phyloP scores from a whole-genome alignment of 1,140 invertebrate genomes.

The Camponotus vicinus region DNA sequence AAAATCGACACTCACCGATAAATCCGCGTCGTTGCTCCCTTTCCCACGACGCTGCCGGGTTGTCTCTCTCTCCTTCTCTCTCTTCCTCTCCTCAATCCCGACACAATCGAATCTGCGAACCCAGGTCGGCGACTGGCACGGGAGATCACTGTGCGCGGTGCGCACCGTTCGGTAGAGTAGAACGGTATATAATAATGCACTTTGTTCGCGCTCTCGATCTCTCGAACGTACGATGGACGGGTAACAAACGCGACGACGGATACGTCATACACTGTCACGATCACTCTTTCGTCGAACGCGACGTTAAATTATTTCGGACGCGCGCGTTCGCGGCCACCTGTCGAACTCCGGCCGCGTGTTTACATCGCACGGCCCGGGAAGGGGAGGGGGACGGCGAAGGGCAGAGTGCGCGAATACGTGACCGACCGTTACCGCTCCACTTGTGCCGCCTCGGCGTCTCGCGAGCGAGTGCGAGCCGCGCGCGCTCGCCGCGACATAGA shows the following conservation, averaged over 20 bases:
- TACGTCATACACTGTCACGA: conserved; percentile 51
- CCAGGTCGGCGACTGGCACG: conserved; percentile 28
- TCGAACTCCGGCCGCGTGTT: conserved; percentile 40
- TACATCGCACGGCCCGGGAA: conserved; percentile 34
- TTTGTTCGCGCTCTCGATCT: conserved; percentile 20
- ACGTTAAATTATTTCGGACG: not conserved
- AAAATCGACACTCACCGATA: conserved; percentile 75
- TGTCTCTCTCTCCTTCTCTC: not conserved
- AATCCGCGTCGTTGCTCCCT: conserved; percentile 51
- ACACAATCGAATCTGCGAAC: conserved; percentile 27
- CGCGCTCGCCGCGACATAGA: conserved; percentile 18
- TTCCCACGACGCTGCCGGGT: conserved; percentile 73
- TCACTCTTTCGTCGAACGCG: conserved; percentile 43
- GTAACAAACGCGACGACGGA: conserved; percentile 3
- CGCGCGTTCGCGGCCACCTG: conserved; percentile 29
- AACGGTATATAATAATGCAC: conserved; percentile 37
- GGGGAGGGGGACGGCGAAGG: not conserved
- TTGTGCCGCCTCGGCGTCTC: conserved; percentile 31
- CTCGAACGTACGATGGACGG: not conserved
- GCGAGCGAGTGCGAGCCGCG: conserved; percentile 26
- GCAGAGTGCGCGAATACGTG: conserved; percentile 3
- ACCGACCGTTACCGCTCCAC: not conserved
- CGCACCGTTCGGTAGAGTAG: conserved; percentile 15
- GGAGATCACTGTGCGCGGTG: conserved; percentile 32
- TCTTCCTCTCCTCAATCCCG: conserved; percentile 21